A percentile compares a stretch with the other conserved stretches of the same genome.
phyloP scores from a whole-genome alignment of 2,888 invertebrate genomes.

The Orgyia antiqua region DNA sequence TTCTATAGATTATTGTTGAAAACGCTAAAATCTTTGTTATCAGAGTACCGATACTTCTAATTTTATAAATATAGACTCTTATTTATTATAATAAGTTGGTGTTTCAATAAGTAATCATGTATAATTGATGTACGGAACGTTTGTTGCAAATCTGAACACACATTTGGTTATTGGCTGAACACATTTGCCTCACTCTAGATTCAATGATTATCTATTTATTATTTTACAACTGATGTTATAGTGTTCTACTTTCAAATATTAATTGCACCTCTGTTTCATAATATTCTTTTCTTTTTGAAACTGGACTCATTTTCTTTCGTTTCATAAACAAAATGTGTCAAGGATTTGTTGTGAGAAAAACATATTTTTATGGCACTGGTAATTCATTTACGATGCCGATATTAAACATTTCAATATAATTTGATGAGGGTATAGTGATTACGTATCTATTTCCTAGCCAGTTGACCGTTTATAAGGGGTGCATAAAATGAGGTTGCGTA shows the following conservation, averaged over 20 bases:
- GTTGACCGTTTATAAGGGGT: slow-evolving; percentile 68
- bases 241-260: slow-evolving; percentile 26
- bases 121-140: no score
- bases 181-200: no score
- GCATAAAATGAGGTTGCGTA: slow-evolving; percentile 65
- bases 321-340: slow-evolving; percentile 30
- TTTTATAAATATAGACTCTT: no score
- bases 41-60: no score
- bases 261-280: slow-evolving; percentile 22
- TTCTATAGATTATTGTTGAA: no score
- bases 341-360: slow-evolving; percentile 26
- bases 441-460: slow-evolving; percentile 50
- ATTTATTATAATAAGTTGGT: no score
- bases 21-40: no score
- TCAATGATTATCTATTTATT: no score
- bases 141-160: no score
- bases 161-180: no score
- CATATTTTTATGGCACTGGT: slow-evolving; percentile 19
- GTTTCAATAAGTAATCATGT: no score
- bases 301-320: slow-evolving; percentile 18
- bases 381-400: slow-evolving; percentile 10
- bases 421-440: slow-evolving; percentile 24
- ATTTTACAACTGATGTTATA: no score
- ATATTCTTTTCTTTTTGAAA: slow-evolving; percentile 16
- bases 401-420: slow-evolving; percentile 15